Percentiles rank a stretch among this genome's conserved stretches.
Conservation (phyloP, 2,888 invertebrate species). For the Seira ritae region DNA sequence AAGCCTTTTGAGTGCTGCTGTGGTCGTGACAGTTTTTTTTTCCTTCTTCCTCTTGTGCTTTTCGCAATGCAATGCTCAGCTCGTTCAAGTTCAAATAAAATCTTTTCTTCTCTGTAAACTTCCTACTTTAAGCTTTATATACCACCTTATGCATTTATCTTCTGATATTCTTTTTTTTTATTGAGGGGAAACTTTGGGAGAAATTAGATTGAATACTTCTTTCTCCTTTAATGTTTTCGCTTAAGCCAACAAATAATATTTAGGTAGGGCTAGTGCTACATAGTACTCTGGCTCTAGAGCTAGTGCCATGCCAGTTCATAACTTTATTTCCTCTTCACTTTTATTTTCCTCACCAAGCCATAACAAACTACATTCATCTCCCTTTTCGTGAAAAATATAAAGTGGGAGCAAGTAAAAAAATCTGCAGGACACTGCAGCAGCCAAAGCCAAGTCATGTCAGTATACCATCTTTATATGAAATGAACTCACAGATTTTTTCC, state of each 20-base stretch:
- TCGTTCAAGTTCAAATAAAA: no score
- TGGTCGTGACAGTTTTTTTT: no score
- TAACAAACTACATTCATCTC: slow-evolving; percentile 39
- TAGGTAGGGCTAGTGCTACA: background rate
- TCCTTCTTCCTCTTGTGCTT: no score
- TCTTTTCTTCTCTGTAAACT: no score
- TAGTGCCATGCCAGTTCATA: background rate
- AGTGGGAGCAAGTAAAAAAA: background rate
- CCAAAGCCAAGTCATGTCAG: no score
- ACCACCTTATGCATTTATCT: no score
- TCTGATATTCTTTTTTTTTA: no score
- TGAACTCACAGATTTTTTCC: slow-evolving; percentile 37
- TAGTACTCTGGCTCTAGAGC: no score
- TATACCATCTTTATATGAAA: slow-evolving; percentile 18
- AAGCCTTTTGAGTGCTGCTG: no score
- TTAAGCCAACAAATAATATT: background rate
- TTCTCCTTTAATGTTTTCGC: background rate
- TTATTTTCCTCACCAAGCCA: background rate
- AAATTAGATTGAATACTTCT: slow-evolving; percentile 12
- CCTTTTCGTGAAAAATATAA: background rate
- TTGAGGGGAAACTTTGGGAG: background rate
- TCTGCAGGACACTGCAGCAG: background rate
- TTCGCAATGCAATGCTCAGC: no score
- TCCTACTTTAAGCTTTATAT: no score
- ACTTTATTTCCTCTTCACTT: slow-evolving; percentile 6